phyloP scores from a whole-genome alignment of 2,113 vertebrate species.

The Grus americana region DNA sequence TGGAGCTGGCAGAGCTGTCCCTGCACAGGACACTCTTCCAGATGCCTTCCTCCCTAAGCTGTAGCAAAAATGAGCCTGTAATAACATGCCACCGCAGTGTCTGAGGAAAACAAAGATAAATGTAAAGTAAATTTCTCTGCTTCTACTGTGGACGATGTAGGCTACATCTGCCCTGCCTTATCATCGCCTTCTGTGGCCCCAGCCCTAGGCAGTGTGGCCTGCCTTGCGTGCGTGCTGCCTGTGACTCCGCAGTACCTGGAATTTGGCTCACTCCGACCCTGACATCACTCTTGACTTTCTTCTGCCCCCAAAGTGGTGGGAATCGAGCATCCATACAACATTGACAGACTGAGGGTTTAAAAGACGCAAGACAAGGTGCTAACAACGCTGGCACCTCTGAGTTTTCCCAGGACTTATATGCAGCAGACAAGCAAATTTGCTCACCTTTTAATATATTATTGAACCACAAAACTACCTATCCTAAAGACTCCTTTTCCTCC shows the following conservation, averaged over 20 bases:
- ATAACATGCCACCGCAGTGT: background rate
- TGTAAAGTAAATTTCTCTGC: background rate
- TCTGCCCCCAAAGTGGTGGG: background rate
- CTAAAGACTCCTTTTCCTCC: background rate
- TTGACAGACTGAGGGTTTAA: background rate
- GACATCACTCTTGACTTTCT: background rate
- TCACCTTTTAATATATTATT: background rate
- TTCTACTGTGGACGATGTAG: background rate
- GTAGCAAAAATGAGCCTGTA: background rate
- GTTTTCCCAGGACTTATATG: background rate
- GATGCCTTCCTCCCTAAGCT: background rate
- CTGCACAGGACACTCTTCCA: background rate
- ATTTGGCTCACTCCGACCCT: background rate
- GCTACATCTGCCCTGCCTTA: background rate
- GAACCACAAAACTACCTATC: background rate
- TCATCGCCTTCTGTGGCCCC: background rate
- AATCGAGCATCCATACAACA: background rate
- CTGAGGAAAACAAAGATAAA: background rate
- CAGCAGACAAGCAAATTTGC: background rate
- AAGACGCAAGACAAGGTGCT: no score
- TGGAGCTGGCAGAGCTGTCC: background rate
- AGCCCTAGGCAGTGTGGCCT: background rate
- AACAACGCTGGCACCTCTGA: background rate
- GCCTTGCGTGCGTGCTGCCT: background rate
- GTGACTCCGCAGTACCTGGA: background rate